phyloP scores from a whole-genome alignment of 53 echinoderm and acorn worm genomes.

The Arbacia lixula region DNA sequence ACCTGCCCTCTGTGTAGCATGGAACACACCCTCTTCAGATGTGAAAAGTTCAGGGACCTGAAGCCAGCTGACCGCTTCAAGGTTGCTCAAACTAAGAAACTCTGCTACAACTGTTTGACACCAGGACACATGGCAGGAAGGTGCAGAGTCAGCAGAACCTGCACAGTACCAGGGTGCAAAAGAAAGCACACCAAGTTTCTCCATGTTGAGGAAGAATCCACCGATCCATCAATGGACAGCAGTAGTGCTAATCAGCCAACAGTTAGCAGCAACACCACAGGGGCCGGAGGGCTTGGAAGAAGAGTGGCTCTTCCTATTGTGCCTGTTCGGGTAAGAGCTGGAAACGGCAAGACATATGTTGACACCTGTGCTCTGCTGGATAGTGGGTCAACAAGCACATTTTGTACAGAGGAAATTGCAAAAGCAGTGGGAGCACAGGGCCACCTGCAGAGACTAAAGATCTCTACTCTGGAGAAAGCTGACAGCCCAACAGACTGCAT shows the following conservation, averaged over 20 bases:
- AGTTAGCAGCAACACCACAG: not conserved
- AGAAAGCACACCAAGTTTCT: not conserved
- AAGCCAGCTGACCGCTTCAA: not conserved
- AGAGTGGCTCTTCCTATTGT: too few relatives aligned
- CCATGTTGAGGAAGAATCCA: not conserved
- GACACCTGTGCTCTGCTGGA: not conserved
- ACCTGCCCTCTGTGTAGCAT: not conserved
- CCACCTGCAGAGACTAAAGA: not conserved
- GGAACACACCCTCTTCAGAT: not conserved
- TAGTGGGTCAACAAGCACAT: not conserved
- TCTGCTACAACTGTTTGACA: conserved; percentile 8
- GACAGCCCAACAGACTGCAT: too few relatives aligned
- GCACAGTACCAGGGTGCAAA: not conserved
- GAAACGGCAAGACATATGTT: too few relatives aligned
- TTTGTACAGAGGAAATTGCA: not conserved
- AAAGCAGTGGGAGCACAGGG: not conserved
- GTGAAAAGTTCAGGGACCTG: not conserved
- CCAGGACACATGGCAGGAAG: not conserved
- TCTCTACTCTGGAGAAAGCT: too few relatives aligned
- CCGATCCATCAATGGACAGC: not conserved
- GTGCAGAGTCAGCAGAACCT: not conserved
- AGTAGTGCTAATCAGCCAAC: not conserved
- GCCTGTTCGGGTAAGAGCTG: too few relatives aligned
- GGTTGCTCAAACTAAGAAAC: not conserved
- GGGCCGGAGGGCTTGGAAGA: not conserved